Evolutionary conservation across 2,113 vertebrate genomes (phyloP), one percentile per base, ranked within the genome.

Genomic region (Pungitius pungitius): DNA sequence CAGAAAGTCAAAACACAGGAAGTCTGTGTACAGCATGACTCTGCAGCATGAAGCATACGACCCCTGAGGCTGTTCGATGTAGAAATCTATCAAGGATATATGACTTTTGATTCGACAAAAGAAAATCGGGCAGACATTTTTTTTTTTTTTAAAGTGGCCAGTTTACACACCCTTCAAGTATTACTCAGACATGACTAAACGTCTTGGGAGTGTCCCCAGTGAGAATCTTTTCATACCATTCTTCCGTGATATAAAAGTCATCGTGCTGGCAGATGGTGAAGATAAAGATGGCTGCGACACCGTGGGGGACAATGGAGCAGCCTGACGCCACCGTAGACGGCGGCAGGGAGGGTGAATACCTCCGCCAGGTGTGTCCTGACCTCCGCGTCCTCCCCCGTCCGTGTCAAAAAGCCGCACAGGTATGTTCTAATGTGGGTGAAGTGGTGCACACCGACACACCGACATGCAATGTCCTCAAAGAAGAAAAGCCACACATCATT

Each of bases 351-450:
- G 15, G 51, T 49, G 66, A 83, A 84, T 89, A 87, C 80, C 74
- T 77, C 47, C 2, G 8, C 47, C 80, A 81, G 86, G 88, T 81
- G 77, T 87, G 84, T 85, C 84, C 63, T 67, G 43, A n/a, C 12
- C 42, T 62, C 13, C 52, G n/a, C 39, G 7, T 64, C 35, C 69
- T 72, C 73, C 37, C 64, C 47, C 42, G 70, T 35, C 20, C 3
- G 2, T 42, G 17, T 84, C 39, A 75, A 27, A 73, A 62, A 67
- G n/a, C 27, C 45, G 26, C 12, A 24, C 51, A 73, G 45, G 52
- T 68, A 78, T 67, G 55, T 65, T 78, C 18, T 52, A 14, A 70
- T 24, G 47, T 6, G 2, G 18, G 17, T 33, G 39, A 73, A 55
- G 5, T 20, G 15, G 11, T 67, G 15, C n/a, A 30, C 1, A 39